Evolutionary conservation across 2,797 vertebrate species (phyloP), one percentile per base, ranked within the genome.

Genomic region (Tiaroga cobitis): DNA sequence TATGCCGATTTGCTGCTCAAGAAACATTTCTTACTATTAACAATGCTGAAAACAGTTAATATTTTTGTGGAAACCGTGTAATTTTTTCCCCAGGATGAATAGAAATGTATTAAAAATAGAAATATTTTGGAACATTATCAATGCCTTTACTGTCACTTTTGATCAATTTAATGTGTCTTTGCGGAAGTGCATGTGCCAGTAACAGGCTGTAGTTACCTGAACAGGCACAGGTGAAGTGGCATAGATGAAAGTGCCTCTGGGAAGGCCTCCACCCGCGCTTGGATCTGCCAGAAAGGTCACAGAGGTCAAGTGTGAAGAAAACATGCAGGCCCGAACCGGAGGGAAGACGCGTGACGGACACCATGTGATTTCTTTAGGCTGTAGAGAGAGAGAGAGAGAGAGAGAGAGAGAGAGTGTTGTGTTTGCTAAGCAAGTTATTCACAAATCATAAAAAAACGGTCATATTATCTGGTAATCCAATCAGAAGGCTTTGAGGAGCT

Each of bases 301-400:
- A 0, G 98, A 97, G 43, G 98, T 98, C 68, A 99, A 94, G 46
- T 96, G 97, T 0, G 97, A 97, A 0, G 98, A 99, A 92, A 99
- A 99, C 97, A 99, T 97, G 93, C 98, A 99, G 72, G 98, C 98
- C 21, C 98, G 96, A 8, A 99, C 98, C 0, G 98, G 98, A 26
- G 98, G 98, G 75, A 99, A 99, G 83, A 98, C 97, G 88, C 98
- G 93, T 0, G 97, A 99, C 3, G 97, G 97, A 92, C 96, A 97
- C 98, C 98, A 99, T 0, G 98, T 99, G 83, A 99, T 97, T 93
- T 99, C 98, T 88, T 97, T 99, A 41, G 98, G 98, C 98, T 99
- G 89, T 32, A 49, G 89, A 69, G 76, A 54, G 11, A 87, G 69
- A 85, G 18, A 77, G 19, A n/a, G 32, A 8, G 1, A 43, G 1